Evolutionary conservation across 2,797 vertebrate species (phyloP).

Genomic region (Labeo calbasu): DNA sequence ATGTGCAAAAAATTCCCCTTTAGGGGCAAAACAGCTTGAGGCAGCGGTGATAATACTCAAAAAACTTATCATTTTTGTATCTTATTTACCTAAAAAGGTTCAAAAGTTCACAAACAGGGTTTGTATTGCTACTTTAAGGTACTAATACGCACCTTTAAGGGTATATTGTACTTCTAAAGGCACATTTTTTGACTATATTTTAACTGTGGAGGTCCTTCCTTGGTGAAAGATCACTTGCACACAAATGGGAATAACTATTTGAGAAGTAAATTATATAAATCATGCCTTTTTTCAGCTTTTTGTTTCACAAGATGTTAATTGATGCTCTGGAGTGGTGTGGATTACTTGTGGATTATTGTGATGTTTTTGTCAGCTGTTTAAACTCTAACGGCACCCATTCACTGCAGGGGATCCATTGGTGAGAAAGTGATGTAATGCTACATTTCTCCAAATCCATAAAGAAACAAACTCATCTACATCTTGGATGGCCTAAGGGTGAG

Average conservation of each 20-base stretch:
- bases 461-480: not conserved
- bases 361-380: no score
- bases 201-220: no score
- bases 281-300: no score
- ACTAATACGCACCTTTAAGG: not conserved
- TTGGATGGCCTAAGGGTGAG: not conserved
- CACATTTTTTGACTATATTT: no score
- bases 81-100: not conserved
- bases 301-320: no score
- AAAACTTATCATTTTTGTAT: not conserved
- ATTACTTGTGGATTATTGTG: no score
- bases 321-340: no score
- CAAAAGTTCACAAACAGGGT: not conserved
- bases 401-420: not conserved
- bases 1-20: not conserved
- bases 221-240: no score
- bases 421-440: no score
- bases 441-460: not conserved
- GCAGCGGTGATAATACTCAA: not conserved
- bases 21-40: not conserved
- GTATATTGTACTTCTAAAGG: not conserved
- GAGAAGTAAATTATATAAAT: no score
- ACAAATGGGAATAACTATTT: no score
- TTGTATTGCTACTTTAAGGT: not conserved
- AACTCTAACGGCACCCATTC: not conserved